Base-by-base conservation (phyloP, 1,140 invertebrate species). In the Diorhabda sublineata region DNA sequence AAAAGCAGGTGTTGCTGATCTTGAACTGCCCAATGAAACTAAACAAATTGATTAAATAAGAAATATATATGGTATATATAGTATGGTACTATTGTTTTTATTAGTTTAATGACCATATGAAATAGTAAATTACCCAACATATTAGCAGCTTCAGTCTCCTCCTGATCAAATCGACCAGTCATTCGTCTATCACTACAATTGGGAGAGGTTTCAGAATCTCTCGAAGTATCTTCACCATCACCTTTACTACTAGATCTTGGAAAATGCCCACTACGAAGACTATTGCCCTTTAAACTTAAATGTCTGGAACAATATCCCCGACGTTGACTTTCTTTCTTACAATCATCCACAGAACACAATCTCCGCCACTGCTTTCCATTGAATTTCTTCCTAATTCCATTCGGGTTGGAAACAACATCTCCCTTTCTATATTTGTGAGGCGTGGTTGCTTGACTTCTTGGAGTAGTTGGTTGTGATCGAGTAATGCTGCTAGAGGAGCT, bases 291-390 rank as follows among this genome's bases (percentile, higher is more conserved):
- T 70, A 96, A 85, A 76, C 93, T 97, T 69, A 99, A 87, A 85
- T 99, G 97, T 61, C 97, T 84, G 41, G 97, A 99, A 82, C 97
- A 99, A 82, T 90, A 99, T 5, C 97, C 97, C 70, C 96, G 86
- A 52, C 97, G 84, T 83, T 99, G 97, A 75, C 96, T 98, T 85
- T 99, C 97, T 85, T 99, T 99, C n/a, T 90, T 92, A 83, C 97
- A 99, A 66, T 92, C 92, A 79, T 96, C 92, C 82, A 93, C 95
- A 2, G 69, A 95, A 96, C 96, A 98, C 57, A 99, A 86, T 76
- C 97, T 86, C 72, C 97, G 87, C 98, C 97, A 99, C 81, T 99
- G 98, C 85, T 99, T 99, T 4, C 98, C 98, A 85, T 99, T 99
- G 82, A 97, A 99, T 84, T 99, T 99, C 84, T 99, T 99, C 3